Evolutionary conservation across 2,113 vertebrate species (phyloP).

Genomic region (Amphiprion percula): DNA sequence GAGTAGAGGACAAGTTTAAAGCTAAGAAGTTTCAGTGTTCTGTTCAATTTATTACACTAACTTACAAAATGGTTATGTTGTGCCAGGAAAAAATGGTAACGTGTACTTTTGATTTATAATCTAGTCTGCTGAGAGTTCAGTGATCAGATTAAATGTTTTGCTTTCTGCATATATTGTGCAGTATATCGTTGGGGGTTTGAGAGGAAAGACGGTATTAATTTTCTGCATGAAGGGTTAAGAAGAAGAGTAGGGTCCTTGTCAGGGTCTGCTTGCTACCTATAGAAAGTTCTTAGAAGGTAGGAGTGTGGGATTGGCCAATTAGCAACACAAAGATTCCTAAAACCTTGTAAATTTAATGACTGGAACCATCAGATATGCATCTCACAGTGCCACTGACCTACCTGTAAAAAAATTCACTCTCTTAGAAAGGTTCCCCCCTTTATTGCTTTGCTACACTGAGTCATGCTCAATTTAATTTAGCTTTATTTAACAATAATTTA

Average conservation of each 20-base stretch:
- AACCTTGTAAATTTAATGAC: slow-evolving; percentile 45
- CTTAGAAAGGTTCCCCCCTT: too few relatives aligned
- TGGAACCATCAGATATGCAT: slow-evolving; percentile 21
- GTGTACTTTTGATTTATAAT: background rate
- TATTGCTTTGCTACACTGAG: too few relatives aligned
- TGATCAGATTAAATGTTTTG: slow-evolving; percentile 1
- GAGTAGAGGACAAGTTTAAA: slow-evolving; percentile 24
- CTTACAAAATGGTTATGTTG: background rate
- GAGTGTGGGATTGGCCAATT: slow-evolving; percentile 57
- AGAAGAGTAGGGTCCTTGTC: slow-evolving; percentile 18
- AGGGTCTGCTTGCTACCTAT: slow-evolving; percentile 16
- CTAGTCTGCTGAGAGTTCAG: slow-evolving; percentile 7
- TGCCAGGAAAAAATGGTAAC: background rate
- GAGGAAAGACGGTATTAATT: slow-evolving; percentile 7
- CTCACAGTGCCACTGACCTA: background rate
- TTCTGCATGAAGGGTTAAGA: slow-evolving; percentile 22
- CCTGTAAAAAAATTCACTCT: too few relatives aligned
- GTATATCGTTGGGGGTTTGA: background rate
- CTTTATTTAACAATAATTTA: too few relatives aligned
- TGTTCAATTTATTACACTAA: background rate
- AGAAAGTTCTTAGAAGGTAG: slow-evolving; percentile 16
- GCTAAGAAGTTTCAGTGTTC: slow-evolving; percentile 2
- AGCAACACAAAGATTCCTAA: slow-evolving; percentile 33
- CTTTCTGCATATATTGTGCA: background rate
- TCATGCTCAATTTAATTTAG: too few relatives aligned